Conservation (phyloP, 2,888 invertebrate genomes). For the Epinotia nisella region DNA sequence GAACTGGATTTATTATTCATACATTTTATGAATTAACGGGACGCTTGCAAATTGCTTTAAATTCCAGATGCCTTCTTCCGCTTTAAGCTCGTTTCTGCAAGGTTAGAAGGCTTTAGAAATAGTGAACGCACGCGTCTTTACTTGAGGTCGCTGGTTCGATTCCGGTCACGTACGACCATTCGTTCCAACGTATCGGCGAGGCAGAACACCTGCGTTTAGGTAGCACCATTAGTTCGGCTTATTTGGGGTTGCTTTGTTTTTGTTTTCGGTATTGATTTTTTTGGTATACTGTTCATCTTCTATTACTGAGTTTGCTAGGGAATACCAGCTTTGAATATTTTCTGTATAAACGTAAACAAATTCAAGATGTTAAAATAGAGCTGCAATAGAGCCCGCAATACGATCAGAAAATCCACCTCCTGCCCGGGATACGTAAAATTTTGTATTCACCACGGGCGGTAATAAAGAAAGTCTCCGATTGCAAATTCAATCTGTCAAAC, state of each 20-base stretch:
- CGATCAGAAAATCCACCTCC: no score
- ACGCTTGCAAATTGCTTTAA: neutral
- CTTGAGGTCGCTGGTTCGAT: conserved; percentile 47
- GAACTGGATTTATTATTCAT: no score
- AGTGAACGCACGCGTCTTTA: conserved; percentile 36
- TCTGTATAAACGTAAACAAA: no score
- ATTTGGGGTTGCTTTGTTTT: conserved; percentile 37
- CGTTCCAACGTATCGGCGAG: conserved; percentile 61
- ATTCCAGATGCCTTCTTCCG: neutral
- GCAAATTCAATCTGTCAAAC: no score
- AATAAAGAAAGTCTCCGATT: no score
- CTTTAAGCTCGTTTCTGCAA: neutral
- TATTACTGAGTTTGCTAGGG: neutral
- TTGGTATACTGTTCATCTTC: conserved; percentile 7
- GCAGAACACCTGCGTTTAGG: conserved; percentile 67
- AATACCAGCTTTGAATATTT: neutral
- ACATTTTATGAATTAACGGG: neutral
- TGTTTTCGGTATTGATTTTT: conserved; percentile 38
- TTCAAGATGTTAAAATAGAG: no score
- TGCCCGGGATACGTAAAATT: no score
- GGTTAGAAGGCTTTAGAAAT: conserved; percentile 14
- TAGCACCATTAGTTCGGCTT: conserved; percentile 44
- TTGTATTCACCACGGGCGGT: no score
- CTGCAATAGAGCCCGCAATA: no score
- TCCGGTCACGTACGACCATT: conserved; percentile 76